Base-by-base conservation (phyloP, 2,113 vertebrate species). In the Scalopus aquaticus region DNA sequence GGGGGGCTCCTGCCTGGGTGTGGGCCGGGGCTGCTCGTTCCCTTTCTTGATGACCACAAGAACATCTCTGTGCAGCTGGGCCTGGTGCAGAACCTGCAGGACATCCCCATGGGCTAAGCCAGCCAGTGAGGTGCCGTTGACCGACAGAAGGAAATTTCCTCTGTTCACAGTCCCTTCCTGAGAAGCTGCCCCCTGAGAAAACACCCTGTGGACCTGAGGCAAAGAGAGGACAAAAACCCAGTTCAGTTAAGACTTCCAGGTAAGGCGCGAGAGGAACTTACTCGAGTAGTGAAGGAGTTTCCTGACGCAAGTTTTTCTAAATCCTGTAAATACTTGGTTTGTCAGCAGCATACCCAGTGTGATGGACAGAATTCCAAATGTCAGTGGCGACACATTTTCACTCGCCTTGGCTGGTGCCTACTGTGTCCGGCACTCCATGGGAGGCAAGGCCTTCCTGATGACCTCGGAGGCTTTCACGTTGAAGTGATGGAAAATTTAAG, bases 171-270 rank as follows among this genome's bases (percentile, higher is more conserved):
- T 99, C 49, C 99, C 99, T 98, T 99, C 99, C 78, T 98, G 98
- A 92, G 98, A 98, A 37, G 99, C 99, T 12, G 98, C 98, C 65
- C 99, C 99, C 97, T 98, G 99, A 88, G 98, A 98, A 98, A 99
- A 99, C 70, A 99, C 99, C 84, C 99, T 99, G 97, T 99, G 99
- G 64, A 99, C 98, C 99, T 99, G 95, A 2, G 83, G 88, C 51
- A 44, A 96, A 49, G 46, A 51, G 13, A 86, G 54, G 54, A 54
- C 82, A 76, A 69, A 76, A 90, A 44, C 67, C 76, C 88, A 16
- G 46, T 37, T 44, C 51, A 62, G 22, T 49, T 69, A 37, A 0
- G 28, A 69, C 6, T 8, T 58, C 49, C 37, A 32, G 12, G 6
- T 13, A 88, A 9, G 30, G 42, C 8, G 12, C 62, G 22, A 77